These are phyloP conservation scores for Pachymerium ferrugineum DNA, from an alignment of 2,888 invertebrate species.

Conservation along the genomic window DNA sequence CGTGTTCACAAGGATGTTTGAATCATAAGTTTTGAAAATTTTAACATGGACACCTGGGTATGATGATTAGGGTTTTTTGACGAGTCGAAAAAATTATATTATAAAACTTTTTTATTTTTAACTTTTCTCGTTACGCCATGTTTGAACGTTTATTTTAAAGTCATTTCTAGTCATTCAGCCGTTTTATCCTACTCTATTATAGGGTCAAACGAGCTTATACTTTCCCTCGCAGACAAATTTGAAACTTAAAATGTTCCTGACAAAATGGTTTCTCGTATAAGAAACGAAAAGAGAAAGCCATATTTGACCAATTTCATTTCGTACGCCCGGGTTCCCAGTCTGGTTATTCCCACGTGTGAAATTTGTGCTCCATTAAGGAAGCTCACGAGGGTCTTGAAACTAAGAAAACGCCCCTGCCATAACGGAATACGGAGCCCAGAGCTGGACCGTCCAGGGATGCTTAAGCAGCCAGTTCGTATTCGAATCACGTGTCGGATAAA, in stretches of 20 bases:
- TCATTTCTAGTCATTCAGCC: neutral
- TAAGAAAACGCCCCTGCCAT: slow-evolving; percentile 5
- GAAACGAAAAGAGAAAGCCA: neutral
- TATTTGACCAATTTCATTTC: slow-evolving; percentile 11
- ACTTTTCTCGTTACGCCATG: too few species aligned
- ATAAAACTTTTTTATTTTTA: neutral
- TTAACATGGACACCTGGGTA: too few species aligned
- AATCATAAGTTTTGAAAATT: too few species aligned
- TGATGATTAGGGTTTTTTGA: too few species aligned
- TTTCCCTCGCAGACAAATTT: neutral
- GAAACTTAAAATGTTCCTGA: neutral
- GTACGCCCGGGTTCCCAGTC: neutral
- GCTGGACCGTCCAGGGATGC: slow-evolving; percentile 7
- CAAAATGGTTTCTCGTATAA: slow-evolving; percentile 1
- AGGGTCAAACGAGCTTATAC: neutral
- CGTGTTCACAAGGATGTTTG: too few species aligned
- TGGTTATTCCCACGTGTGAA: neutral
- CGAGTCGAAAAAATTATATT: too few species aligned
- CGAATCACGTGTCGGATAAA: neutral
- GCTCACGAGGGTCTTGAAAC: slow-evolving; percentile 4
- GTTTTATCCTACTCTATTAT: neutral
- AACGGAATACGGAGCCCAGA: slow-evolving; percentile 6
- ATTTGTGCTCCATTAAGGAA: slow-evolving; percentile 15
- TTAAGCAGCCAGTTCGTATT: slow-evolving; percentile 2
- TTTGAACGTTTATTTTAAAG: too few species aligned